Conservation (phyloP, 2,888 invertebrate species). For the Tinea trinotella region DNA sequence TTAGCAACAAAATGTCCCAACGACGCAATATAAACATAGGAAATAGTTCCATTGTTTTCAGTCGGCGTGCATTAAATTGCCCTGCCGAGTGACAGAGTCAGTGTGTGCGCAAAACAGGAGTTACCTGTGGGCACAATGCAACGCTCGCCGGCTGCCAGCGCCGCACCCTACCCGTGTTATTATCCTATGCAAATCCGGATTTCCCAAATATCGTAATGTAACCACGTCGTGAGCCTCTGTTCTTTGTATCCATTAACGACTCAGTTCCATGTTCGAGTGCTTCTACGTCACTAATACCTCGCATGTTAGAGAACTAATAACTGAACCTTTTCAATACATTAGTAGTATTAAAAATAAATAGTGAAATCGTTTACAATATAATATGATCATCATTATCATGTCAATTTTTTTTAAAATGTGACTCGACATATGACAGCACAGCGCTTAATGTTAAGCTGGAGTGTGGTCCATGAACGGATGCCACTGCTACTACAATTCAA, state of each 20-base stretch:
- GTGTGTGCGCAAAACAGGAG: background rate
- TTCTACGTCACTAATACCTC: background rate
- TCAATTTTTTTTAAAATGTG: no score
- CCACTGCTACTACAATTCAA: no score
- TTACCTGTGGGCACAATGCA: slow-evolving; percentile 12
- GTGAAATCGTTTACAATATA: no score
- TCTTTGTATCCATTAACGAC: background rate
- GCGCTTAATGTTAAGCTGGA: no score
- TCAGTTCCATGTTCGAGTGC: background rate
- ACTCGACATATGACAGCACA: no score
- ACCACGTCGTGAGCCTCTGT: background rate
- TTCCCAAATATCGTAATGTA: slow-evolving; percentile 58
- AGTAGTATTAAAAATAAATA: background rate
- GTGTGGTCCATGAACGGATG: no score
- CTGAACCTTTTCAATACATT: background rate
- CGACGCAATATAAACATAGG: background rate
- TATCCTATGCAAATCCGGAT: slow-evolving; percentile 70
- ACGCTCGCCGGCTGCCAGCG: slow-evolving; percentile 24
- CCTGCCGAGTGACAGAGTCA: slow-evolving; percentile 3
- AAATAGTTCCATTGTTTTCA: slow-evolving; percentile 5
- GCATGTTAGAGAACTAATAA: background rate
- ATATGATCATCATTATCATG: no score
- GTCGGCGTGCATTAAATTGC: slow-evolving; percentile 13
- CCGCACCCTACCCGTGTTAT: slow-evolving; percentile 35
- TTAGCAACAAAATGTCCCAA: background rate